Conservation (phyloP, 2,888 invertebrate species). For the Diogma glabrata region DNA sequence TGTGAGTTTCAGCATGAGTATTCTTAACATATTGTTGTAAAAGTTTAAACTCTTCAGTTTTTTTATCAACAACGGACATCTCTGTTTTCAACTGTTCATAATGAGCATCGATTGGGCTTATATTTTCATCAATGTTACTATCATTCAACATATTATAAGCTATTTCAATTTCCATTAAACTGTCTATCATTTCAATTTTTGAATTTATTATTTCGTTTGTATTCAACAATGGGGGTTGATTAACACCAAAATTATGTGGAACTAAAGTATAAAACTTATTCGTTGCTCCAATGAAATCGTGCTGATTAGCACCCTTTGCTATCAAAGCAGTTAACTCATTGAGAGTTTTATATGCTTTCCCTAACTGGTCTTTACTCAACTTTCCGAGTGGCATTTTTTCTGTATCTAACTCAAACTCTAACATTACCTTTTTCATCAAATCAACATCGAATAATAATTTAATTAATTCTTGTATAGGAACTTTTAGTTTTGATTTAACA, state of each 20-base stretch:
- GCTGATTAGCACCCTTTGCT: conserved; percentile 36
- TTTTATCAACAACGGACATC: conserved; percentile 55
- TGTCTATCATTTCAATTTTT: conserved; percentile 77
- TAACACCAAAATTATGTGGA: conserved; percentile 87
- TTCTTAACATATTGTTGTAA: conserved; percentile 73
- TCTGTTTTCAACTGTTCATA: conserved; percentile 79
- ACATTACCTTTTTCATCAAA: conserved; percentile 81
- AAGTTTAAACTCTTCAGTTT: conserved; percentile 58
- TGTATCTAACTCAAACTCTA: conserved; percentile 91
- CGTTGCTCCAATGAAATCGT: conserved; percentile 67
- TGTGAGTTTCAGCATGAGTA: conserved; percentile 88
- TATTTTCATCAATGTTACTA: conserved; percentile 13
- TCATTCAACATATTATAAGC: conserved; percentile 69
- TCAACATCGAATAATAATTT: conserved; percentile 82
- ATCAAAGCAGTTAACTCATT: conserved; percentile 52
- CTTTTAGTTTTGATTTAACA: conserved; percentile 61
- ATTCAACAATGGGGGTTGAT: conserved; percentile 70
- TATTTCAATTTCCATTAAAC: conserved; percentile 86
- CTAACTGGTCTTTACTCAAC: conserved; percentile 80
- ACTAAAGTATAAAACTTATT: conserved; percentile 93
- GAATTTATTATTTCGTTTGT: conserved; percentile 59
- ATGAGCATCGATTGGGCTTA: conserved; percentile 66
- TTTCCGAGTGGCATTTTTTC: conserved; percentile 99
- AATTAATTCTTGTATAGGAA: conserved; percentile 72
- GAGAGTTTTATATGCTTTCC: conserved; percentile 71